phyloP scores from a whole-genome alignment of 2,888 invertebrate species.

The Leucozona laternaria region DNA sequence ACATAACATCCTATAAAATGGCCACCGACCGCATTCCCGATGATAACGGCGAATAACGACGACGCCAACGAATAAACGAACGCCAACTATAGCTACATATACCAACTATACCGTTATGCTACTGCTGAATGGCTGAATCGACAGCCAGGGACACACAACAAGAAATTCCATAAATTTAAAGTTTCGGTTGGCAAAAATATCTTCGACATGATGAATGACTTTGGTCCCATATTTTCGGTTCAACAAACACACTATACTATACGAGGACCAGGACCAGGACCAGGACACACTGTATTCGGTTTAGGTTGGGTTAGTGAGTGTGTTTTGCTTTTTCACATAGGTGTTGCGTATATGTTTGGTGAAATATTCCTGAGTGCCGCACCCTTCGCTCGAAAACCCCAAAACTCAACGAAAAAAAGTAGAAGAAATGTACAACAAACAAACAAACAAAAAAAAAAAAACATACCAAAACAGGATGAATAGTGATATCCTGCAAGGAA shows the following conservation, averaged over 20 bases:
- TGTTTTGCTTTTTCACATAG: conserved; percentile 6
- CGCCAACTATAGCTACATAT: conserved; percentile 10
- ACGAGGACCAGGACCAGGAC: not conserved
- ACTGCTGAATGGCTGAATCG: conserved; percentile 46
- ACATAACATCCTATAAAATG: conserved; percentile 47
- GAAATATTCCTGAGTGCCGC: conserved; percentile 13
- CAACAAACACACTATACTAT: conserved; percentile 46
- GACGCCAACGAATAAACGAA: conserved; percentile 6
- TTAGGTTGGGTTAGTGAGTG: conserved; percentile 1
- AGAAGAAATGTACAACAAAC: conserved; percentile 6
- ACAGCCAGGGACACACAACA: conserved; percentile 64
- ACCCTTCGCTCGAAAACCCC: not conserved
- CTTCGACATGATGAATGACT: conserved; percentile 76
- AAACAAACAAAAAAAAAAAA: no score
- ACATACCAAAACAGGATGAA: conserved; percentile 23
- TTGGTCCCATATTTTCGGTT: conserved; percentile 73
- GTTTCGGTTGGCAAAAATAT: conserved; percentile 69
- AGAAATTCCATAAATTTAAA: conserved; percentile 74
- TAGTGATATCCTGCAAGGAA: conserved; percentile 64
- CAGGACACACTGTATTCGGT: conserved; percentile 18
- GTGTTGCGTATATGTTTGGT: conserved; percentile 8
- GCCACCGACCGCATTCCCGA: conserved; percentile 17
- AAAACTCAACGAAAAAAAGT: conserved; percentile 14
- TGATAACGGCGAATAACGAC: conserved; percentile 9
- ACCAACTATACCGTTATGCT: not conserved